Conservation (phyloP, 2,888 invertebrate genomes). For the Apodemia zela region DNA sequence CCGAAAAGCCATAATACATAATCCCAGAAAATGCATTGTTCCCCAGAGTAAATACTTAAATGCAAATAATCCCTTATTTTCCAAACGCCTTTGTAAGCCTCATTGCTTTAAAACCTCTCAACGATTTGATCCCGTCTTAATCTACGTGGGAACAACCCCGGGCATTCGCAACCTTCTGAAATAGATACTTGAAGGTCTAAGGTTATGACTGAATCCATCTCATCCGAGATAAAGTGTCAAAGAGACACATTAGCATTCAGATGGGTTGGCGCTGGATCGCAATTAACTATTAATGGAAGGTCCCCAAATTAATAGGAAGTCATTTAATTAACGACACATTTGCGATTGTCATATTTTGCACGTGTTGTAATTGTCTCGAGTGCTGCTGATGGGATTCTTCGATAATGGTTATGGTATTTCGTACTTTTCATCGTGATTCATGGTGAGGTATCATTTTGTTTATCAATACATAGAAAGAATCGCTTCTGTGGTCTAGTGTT, state of each 20-base stretch:
- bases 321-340: conserved; percentile 3
- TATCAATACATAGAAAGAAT: too few species aligned
- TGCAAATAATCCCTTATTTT: neutral
- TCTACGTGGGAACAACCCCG: neutral
- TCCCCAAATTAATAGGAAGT: neutral
- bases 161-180: neutral
- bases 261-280: conserved; percentile 11
- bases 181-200: conserved; percentile 10
- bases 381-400: neutral
- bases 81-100: neutral
- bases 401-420: neutral
- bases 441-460: too few species aligned
- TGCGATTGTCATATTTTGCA: conserved; percentile 1
- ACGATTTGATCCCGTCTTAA: conserved; percentile 6
- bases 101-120: neutral
- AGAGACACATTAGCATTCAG: neutral
- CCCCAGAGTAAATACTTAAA: neutral
- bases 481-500: too few species aligned
- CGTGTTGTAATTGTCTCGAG: neutral
- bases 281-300: conserved; percentile 11
- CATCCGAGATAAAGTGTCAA: conserved; percentile 18
- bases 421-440: too few species aligned
- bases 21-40: neutral
- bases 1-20: neutral
- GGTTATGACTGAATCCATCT: conserved; percentile 18